Evolutionary conservation across 2,113 vertebrate genomes (phyloP), one percentile per base, ranked within the genome.

Genomic region (Pelobates fuscus): DNA sequence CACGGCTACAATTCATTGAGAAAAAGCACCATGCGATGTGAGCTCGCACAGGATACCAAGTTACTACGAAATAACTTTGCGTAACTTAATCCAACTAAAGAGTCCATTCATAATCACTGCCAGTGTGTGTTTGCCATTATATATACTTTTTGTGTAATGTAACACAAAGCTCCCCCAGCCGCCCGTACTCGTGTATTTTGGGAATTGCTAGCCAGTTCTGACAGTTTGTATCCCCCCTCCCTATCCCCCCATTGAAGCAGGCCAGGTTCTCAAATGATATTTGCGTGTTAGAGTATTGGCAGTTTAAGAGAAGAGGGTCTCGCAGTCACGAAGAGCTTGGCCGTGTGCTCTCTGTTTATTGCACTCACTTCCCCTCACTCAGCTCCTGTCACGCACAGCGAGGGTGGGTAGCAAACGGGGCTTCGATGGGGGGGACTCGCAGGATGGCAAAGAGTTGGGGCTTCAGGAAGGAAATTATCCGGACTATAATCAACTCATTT

Each of bases 301-400:
- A 43, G 26, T 71, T 37, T 37, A 66, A 3, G 59, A 75, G 78
- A 62, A 86, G 86, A 84, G 82, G 62, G 81, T 81, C 62, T 57
- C 17, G 18, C 82, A 81, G 87, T 80, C 86, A 64, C 41, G 70
- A 70, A 76, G 11, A 86, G 86, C 81, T 62, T 52, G 83, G 77
- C 83, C 68, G 77, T 78, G 32, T 66, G 86, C 87, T 89, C 89
- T 92, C 86, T 90, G 86, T 91, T 93, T 92, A 91, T 90, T 90
- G 89, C 86, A 88, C 87, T 89, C 86, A 89, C 91, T 92, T 92
- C 91, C 91, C 89, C 90, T 90, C 82, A 88, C 88, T 89, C 86
- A 91, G 92, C 89, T 92, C 89, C 89, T 91, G 89, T 92, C 89
- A 92, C 88, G 89, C 90, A 92, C 86, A 82, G 84, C 86, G 3